These are phyloP conservation scores for Accipiter cooperii DNA, from an alignment of 2,113 vertebrate species.

Conservation along the genomic window DNA sequence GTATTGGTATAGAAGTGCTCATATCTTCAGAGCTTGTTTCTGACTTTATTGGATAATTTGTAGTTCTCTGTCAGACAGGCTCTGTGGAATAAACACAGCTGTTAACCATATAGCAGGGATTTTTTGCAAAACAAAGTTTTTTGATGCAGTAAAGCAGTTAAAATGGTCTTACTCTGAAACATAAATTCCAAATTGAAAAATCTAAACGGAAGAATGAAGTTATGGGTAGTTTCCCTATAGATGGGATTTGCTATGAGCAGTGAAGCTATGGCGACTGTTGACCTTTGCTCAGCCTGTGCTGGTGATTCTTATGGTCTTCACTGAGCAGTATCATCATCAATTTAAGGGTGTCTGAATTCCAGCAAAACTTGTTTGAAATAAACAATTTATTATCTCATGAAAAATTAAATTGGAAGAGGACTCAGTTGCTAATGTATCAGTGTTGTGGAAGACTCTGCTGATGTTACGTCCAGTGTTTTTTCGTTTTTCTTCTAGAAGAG, in stretches of 20 bases:
- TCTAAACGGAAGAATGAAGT: not conserved
- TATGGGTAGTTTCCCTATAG: not conserved
- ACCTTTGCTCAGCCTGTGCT: not conserved
- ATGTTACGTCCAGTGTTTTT: not conserved
- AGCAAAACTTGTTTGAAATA: not conserved
- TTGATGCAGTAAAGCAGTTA: not conserved
- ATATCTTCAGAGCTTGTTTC: not conserved
- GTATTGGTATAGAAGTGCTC: not conserved
- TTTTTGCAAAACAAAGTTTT: not conserved
- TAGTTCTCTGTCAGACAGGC: not conserved
- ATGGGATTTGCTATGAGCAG: not conserved
- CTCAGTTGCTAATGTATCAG: not conserved
- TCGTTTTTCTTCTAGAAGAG: slow-evolving; percentile 79
- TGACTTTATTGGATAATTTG: not conserved
- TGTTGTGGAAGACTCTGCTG: not conserved
- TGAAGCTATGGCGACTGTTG: not conserved
- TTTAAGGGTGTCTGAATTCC: not conserved
- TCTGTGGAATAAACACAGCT: slow-evolving; percentile 8
- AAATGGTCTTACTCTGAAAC: not conserved
- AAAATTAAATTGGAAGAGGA: not conserved
- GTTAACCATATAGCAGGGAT: not conserved
- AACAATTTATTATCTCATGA: not conserved
- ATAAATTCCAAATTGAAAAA: not conserved
- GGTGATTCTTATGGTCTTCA: not conserved
- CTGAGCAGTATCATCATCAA: not conserved